These are phyloP conservation scores for Eristalinus aeneus DNA, from an alignment of 2,888 invertebrate species.

Conservation along the genomic window DNA sequence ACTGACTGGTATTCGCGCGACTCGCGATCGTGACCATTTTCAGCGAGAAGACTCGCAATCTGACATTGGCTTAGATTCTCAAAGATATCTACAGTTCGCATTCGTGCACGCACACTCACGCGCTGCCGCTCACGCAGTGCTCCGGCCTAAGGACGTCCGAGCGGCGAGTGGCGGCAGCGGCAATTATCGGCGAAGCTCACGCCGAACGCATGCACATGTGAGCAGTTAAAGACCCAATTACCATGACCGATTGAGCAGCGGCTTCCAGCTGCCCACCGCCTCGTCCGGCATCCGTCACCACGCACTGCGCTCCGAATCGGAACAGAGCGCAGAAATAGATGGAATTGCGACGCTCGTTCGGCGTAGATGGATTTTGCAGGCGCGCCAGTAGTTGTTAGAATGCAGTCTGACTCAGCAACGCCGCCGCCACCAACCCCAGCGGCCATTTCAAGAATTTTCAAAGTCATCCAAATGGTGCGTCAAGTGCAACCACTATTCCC, in stretches of 20 bases:
- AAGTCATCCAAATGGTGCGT: constrained; percentile 67
- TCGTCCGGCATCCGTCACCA: constrained; percentile 2
- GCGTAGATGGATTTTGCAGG: constrained; percentile 21
- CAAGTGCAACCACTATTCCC: constrained; percentile 66
- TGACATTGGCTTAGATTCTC: constrained; percentile 70
- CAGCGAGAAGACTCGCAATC: constrained; percentile 52
- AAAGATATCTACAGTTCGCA: constrained; percentile 59
- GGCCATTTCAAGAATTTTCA: constrained; percentile 59
- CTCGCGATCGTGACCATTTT: constrained; percentile 66
- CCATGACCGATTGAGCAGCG: constrained; percentile 66
- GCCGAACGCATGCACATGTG: constrained; percentile 1
- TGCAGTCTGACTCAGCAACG: not conserved
- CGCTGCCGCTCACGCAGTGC: not conserved
- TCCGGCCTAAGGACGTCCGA: constrained; percentile 55
- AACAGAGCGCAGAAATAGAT: constrained; percentile 40
- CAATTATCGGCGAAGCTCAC: not conserved
- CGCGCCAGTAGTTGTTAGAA: no score
- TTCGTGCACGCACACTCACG: not conserved
- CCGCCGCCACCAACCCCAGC: not conserved
- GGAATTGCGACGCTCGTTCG: constrained; percentile 37
- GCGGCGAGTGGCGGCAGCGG: not conserved
- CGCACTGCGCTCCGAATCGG: constrained; percentile 62
- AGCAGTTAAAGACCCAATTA: constrained; percentile 64
- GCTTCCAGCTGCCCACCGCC: not conserved
- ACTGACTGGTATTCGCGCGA: constrained; percentile 58